These are phyloP conservation scores for Plutella xylostella DNA, from an alignment of 2,888 invertebrate genomes.

Conservation along the genomic window DNA sequence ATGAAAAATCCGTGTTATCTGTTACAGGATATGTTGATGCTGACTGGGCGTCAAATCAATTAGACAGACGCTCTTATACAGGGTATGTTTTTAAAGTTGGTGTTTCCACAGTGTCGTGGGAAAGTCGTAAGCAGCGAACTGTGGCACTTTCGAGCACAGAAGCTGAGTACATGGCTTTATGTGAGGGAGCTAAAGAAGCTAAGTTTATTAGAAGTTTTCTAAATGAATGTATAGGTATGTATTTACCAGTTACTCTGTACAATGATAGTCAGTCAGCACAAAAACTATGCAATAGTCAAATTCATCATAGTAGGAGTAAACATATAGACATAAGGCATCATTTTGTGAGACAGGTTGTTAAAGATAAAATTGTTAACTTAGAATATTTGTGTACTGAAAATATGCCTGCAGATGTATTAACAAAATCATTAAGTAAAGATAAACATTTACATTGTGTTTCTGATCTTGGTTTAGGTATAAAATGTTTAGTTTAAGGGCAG, in stretches of 20 bases:
- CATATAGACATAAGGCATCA: conserved; percentile 5
- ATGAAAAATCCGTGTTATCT: neutral
- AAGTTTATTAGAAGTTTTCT: neutral
- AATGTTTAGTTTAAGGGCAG: too few relatives aligned
- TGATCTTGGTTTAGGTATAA: too few relatives aligned
- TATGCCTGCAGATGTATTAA: conserved; percentile 9
- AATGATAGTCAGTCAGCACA: neutral
- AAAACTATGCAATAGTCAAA: conserved; percentile 4
- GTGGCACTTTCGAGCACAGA: conserved; percentile 24
- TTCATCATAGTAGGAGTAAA: conserved; percentile 9
- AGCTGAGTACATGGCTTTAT: conserved; percentile 26
- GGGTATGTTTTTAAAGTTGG: conserved; percentile 21
- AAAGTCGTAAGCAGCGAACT: conserved; percentile 22
- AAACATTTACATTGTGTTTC: too few relatives aligned
- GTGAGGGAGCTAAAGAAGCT: conserved; percentile 21
- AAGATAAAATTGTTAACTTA: conserved; percentile 5
- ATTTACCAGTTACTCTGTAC: neutral
- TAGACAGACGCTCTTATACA: conserved; percentile 31
- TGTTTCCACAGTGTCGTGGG: conserved; percentile 22
- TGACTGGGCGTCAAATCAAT: conserved; percentile 1
- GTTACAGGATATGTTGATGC: neutral
- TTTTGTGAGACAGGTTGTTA: conserved; percentile 1
- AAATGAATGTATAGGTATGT: neutral
- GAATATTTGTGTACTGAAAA: conserved; percentile 6
- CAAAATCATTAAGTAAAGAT: conserved; percentile 11